Conservation (phyloP, 2,888 invertebrate genomes). For the Microdon myrmicae region DNA sequence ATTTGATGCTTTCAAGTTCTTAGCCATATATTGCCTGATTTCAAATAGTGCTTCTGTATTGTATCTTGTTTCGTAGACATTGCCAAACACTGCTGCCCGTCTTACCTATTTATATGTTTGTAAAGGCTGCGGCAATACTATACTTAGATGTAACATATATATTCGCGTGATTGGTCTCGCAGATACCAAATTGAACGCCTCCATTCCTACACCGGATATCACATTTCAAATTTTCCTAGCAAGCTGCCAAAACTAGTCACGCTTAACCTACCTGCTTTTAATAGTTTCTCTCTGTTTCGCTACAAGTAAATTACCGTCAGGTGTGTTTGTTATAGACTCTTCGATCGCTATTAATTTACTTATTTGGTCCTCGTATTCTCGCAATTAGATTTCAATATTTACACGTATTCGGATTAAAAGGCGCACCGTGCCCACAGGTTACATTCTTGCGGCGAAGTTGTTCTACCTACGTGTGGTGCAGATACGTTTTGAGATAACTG, state of each 20-base stretch:
- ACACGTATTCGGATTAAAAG: constrained; percentile 37
- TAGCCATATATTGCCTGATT: too few species aligned
- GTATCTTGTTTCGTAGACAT: too few species aligned
- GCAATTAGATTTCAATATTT: constrained; percentile 43
- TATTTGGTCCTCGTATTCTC: constrained; percentile 40
- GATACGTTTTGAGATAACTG: too few species aligned
- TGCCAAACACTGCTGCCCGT: too few species aligned
- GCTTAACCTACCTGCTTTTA: constrained; percentile 16
- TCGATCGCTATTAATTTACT: constrained; percentile 33
- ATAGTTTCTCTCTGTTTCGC: too few species aligned
- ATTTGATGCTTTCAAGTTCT: too few species aligned
- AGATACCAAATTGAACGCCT: constrained; percentile 31
- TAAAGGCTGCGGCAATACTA: too few species aligned
- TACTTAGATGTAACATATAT: too few species aligned
- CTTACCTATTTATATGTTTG: too few species aligned
- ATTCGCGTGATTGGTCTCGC: constrained; percentile 24
- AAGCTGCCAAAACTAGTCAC: constrained; percentile 37
- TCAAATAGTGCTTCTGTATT: too few species aligned
- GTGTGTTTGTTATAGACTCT: constrained; percentile 36
- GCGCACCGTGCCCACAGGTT: constrained; percentile 12
- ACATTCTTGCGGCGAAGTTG: too few species aligned
- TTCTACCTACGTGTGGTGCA: too few species aligned
- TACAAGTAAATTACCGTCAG: constrained; percentile 7
- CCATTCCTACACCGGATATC: constrained; percentile 46
- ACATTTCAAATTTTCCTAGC: constrained; percentile 35